These are phyloP conservation scores for Bibio marci DNA, from an alignment of 2,888 invertebrate species.

Conservation along the genomic window DNA sequence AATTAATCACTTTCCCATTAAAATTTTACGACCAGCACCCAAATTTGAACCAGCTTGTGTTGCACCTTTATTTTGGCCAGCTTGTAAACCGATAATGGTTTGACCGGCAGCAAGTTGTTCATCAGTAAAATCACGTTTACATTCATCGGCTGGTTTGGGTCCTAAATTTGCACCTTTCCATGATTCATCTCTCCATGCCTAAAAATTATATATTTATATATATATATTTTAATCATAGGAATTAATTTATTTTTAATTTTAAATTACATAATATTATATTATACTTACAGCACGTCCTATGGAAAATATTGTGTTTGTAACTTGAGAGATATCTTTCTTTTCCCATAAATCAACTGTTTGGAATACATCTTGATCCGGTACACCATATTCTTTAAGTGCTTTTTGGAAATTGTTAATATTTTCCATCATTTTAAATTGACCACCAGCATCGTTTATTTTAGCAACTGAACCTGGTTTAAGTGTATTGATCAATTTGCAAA, in stretches of 20 bases:
- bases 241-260: too few relatives aligned
- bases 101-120: slow-evolving; percentile 81
- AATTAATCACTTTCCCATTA: slow-evolving; percentile 67
- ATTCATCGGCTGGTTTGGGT: slow-evolving; percentile 85
- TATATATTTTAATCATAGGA: not conserved
- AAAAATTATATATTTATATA: slow-evolving; percentile 7
- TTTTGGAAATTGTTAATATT: slow-evolving; percentile 89
- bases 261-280: not conserved
- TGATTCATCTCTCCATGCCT: slow-evolving; percentile 74
- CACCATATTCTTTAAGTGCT: slow-evolving; percentile 75
- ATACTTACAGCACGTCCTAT: slow-evolving; percentile 61
- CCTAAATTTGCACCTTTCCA: slow-evolving; percentile 80
- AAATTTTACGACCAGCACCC: slow-evolving; percentile 78
- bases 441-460: slow-evolving; percentile 86
- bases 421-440: slow-evolving; percentile 99
- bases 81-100: slow-evolving; percentile 82
- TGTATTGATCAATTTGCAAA: slow-evolving; percentile 91
- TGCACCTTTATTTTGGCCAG: slow-evolving; percentile 87
- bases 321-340: slow-evolving; percentile 75
- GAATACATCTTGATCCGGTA: slow-evolving; percentile 81
- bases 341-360: slow-evolving; percentile 96
- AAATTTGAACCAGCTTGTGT: slow-evolving; percentile 81
- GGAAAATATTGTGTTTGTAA: slow-evolving; percentile 70
- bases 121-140: slow-evolving; percentile 86
- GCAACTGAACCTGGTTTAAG: slow-evolving; percentile 70